A percentile compares a stretch with the other conserved stretches of the same genome.
These are phyloP conservation scores for Drosophila leonis DNA, from an alignment of 2,888 invertebrate genomes.

Conservation along the genomic window DNA sequence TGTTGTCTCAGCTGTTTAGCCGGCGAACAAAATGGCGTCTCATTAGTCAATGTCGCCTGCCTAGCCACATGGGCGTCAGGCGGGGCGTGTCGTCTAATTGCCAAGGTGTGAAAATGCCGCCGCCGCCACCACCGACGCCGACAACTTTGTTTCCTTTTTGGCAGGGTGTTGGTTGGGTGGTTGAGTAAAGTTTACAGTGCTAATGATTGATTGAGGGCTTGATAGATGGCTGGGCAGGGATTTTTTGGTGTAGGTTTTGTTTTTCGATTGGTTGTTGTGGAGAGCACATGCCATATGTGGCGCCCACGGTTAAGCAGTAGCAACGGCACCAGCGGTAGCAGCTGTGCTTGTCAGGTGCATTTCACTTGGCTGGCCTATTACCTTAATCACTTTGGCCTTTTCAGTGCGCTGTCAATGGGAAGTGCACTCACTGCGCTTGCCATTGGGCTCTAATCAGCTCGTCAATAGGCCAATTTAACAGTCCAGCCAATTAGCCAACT, in stretches of 20 bases:
- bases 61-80: slow-evolving; percentile 42
- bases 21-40: slow-evolving; percentile 72
- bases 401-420: slow-evolving; percentile 53
- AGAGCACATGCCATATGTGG: slow-evolving; percentile 36
- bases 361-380: slow-evolving; percentile 67
- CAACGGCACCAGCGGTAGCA: slow-evolving; percentile 71
- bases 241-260: slow-evolving; percentile 8
- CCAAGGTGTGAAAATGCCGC: slow-evolving; percentile 72
- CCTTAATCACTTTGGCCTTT: slow-evolving; percentile 78
- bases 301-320: slow-evolving; percentile 15
- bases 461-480: slow-evolving; percentile 34
- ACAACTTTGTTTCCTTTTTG: slow-evolving; percentile 15
- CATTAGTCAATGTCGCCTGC: slow-evolving; percentile 81
- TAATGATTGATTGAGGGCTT: slow-evolving; percentile 77
- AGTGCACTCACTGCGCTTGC: slow-evolving; percentile 43
- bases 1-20: slow-evolving; percentile 69
- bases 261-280: background rate
- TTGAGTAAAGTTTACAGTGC: slow-evolving; percentile 54
- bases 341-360: slow-evolving; percentile 80
- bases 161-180: background rate
- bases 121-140: slow-evolving; percentile 21
- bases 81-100: slow-evolving; percentile 61
- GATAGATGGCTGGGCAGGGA: slow-evolving; percentile 65
- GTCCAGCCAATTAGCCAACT: slow-evolving; percentile 23
- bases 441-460: slow-evolving; percentile 21